A percentile compares a stretch with the other conserved stretches of the same genome.
Evolutionary conservation across 2,113 vertebrate species (phyloP).

Genomic region (Brachionichthys hirsutus): DNA sequence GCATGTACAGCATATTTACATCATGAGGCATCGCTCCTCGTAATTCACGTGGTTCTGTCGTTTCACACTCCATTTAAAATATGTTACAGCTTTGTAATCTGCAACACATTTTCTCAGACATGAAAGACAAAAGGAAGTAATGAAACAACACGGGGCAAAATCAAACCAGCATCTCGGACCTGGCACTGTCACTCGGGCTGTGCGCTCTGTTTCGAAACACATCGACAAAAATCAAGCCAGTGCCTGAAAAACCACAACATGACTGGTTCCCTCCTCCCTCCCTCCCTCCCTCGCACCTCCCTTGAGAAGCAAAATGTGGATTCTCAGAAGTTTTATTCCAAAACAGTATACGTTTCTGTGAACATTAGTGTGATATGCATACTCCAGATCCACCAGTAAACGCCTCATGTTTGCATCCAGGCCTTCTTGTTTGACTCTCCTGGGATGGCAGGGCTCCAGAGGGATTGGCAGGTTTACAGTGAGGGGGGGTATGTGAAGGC

Average conservation of each 20-base stretch:
- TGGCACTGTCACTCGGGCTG: constrained; percentile 45
- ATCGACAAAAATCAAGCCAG: constrained; percentile 61
- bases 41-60: constrained; percentile 56
- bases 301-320: constrained; percentile 54
- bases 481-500: constrained; percentile 19
- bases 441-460: constrained; percentile 40
- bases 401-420: constrained; percentile 41
- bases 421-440: constrained; percentile 57
- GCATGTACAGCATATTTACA: constrained; percentile 58
- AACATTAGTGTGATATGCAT: constrained; percentile 64
- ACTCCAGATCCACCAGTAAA: constrained; percentile 56
- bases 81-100: constrained; percentile 53
- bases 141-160: constrained; percentile 35
- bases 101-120: constrained; percentile 54
- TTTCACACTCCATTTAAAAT: constrained; percentile 69
- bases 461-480: constrained; percentile 57
- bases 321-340: constrained; percentile 56
- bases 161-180: constrained; percentile 27
- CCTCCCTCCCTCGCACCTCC: constrained; percentile 10
- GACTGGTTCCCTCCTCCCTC: constrained; percentile 31
- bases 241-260: constrained; percentile 58
- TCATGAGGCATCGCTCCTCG: constrained; percentile 47
- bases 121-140: constrained; percentile 49
- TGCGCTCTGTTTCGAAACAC: constrained; percentile 53
- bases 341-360: constrained; percentile 44